A percentile compares a stretch with the other conserved stretches of the same genome.
These are phyloP conservation scores for Pseudomugil gertrudae DNA, from an alignment of 2,797 vertebrate species.

Conservation along the genomic window DNA sequence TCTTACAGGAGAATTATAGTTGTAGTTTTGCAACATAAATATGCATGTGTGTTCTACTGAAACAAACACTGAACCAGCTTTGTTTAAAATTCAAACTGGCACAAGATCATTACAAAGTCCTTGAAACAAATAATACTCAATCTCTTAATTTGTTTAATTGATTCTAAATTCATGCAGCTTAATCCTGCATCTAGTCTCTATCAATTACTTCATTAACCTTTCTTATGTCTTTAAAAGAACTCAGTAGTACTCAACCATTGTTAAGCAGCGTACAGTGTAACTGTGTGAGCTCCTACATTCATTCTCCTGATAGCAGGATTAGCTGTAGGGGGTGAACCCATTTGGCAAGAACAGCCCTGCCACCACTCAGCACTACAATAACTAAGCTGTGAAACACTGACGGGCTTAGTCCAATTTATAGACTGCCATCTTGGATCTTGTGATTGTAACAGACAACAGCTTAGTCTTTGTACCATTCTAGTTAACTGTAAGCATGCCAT, in stretches of 20 bases:
- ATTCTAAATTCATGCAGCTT: slow-evolving; percentile 67
- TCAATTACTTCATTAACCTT: slow-evolving; percentile 61
- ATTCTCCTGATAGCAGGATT: slow-evolving; percentile 73
- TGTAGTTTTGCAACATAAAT: slow-evolving; percentile 35
- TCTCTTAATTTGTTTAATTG: slow-evolving; percentile 70
- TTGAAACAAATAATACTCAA: slow-evolving; percentile 45
- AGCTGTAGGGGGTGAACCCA: slow-evolving; percentile 61
- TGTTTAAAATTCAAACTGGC: slow-evolving; percentile 39
- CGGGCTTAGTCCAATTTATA: slow-evolving; percentile 71
- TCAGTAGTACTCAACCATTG: slow-evolving; percentile 44
- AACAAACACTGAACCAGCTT: slow-evolving; percentile 42
- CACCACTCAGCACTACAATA: slow-evolving; percentile 54
- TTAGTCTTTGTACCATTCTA: slow-evolving; percentile 63
- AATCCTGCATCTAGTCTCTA: slow-evolving; percentile 55
- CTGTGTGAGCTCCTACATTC: slow-evolving; percentile 50
- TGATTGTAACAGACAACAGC: slow-evolving; percentile 55
- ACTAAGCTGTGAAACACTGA: slow-evolving; percentile 71
- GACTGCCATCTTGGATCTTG: slow-evolving; percentile 71
- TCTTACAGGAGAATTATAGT: slow-evolving; percentile 13
- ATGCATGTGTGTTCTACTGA: slow-evolving; percentile 30
- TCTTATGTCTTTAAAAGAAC: slow-evolving; percentile 51
- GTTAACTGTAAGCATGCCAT: slow-evolving; percentile 67
- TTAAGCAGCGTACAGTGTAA: slow-evolving; percentile 48
- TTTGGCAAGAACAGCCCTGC: slow-evolving; percentile 60
- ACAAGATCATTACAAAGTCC: slow-evolving; percentile 52